These are phyloP conservation scores for Tribolium freemani DNA, from an alignment of 2,888 invertebrate genomes.

Conservation along the genomic window DNA sequence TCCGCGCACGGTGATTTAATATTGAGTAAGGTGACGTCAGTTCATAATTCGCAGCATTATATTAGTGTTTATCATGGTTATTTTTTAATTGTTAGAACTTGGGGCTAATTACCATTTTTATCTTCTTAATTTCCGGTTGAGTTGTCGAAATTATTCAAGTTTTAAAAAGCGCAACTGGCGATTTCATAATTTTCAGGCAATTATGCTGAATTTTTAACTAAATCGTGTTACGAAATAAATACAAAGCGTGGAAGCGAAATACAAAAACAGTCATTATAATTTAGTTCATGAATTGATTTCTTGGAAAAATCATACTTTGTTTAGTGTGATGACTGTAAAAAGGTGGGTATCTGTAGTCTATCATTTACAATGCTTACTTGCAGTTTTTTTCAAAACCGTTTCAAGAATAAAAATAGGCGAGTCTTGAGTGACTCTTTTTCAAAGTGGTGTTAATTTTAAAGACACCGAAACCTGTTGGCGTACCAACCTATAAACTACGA, in stretches of 20 bases:
- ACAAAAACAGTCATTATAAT: slow-evolving; percentile 34
- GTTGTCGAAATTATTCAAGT: slow-evolving; percentile 16
- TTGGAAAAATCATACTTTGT: slow-evolving; percentile 14
- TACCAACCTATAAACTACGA: slow-evolving; percentile 23
- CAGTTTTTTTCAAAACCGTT: slow-evolving; percentile 37
- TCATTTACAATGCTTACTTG: slow-evolving; percentile 50
- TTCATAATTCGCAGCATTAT: slow-evolving; percentile 23
- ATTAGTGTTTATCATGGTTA: slow-evolving; percentile 14
- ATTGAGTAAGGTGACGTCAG: slow-evolving; percentile 20
- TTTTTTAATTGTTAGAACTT: slow-evolving; percentile 22
- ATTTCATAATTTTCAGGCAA: slow-evolving; percentile 5
- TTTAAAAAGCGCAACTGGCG: slow-evolving; percentile 3
- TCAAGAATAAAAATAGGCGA: background rate
- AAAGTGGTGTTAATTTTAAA: slow-evolving; percentile 19
- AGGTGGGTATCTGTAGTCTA: slow-evolving; percentile 16
- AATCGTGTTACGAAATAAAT: background rate
- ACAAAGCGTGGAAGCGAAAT: background rate
- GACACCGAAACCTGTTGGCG: slow-evolving; percentile 21
- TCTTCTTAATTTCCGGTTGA: slow-evolving; percentile 30
- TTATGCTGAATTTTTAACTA: background rate
- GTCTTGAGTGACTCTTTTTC: background rate
- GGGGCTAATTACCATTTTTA: slow-evolving; percentile 34
- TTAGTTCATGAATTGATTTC: slow-evolving; percentile 32
- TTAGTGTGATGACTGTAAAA: background rate
- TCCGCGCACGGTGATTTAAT: slow-evolving; percentile 17